Conservation (phyloP, 1,140 invertebrate genomes). For the Zaprionus lachaisei region DNA sequence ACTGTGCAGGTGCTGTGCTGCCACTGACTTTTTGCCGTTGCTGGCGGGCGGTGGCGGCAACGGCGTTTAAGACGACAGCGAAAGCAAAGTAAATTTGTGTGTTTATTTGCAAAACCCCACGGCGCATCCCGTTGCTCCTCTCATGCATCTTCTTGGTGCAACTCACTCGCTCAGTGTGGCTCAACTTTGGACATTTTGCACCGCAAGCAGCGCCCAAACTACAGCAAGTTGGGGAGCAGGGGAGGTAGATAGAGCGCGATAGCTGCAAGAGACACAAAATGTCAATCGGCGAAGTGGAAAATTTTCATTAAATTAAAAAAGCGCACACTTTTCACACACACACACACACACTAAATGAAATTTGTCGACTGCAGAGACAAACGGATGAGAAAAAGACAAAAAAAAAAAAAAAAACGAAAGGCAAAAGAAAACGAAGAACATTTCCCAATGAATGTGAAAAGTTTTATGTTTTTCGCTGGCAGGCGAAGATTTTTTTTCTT, state of each 20-base stretch:
- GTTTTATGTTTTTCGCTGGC: slow-evolving; percentile 80
- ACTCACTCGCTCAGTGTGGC: slow-evolving; percentile 29
- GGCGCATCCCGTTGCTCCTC: slow-evolving; percentile 10
- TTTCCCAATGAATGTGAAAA: slow-evolving; percentile 77
- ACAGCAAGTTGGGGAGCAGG: slow-evolving; percentile 8
- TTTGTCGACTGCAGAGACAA: slow-evolving; percentile 51
- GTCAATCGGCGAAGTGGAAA: slow-evolving; percentile 84
- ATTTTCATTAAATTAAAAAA: slow-evolving; percentile 84
- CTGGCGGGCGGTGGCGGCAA: slow-evolving; percentile 26
- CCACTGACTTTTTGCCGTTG: slow-evolving; percentile 66
- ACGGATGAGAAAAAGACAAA: slow-evolving; percentile 28
- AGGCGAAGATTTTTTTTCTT: slow-evolving; percentile 67
- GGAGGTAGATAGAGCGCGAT: slow-evolving; percentile 18
- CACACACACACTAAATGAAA: slow-evolving; percentile 35
- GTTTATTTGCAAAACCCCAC: slow-evolving; percentile 74
- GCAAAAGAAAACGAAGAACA: slow-evolving; percentile 32
- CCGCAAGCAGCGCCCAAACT: slow-evolving; percentile 61
- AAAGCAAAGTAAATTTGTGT: slow-evolving; percentile 79
- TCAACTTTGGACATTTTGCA: slow-evolving; percentile 56
- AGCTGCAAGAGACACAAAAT: slow-evolving; percentile 71
- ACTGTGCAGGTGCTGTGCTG: slow-evolving; percentile 40
- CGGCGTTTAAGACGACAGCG: slow-evolving; percentile 56
- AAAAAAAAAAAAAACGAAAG: slow-evolving; percentile 29
- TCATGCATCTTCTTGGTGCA: neutral
- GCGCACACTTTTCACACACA: slow-evolving; percentile 73